Conservation (phyloP, 2,113 vertebrate genomes). For the Cichladusa arquata region DNA sequence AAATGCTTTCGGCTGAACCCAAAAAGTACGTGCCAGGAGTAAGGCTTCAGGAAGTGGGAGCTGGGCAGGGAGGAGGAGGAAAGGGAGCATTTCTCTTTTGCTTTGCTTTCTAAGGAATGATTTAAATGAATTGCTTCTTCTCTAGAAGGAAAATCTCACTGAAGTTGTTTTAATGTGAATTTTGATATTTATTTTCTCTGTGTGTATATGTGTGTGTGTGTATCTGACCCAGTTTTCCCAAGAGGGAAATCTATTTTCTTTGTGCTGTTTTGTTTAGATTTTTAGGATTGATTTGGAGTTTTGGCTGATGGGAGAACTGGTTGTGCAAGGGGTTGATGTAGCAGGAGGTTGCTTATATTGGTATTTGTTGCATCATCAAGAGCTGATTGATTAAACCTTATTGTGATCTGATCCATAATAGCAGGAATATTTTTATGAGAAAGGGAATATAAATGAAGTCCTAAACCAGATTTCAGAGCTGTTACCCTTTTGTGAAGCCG, state of each 20-base stretch:
- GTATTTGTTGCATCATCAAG: background rate
- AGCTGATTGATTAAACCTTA: background rate
- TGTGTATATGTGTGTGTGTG: background rate
- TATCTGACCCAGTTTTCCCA: background rate
- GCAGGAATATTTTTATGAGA: background rate
- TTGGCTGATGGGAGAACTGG: background rate
- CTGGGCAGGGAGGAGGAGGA: background rate
- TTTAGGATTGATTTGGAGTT: background rate
- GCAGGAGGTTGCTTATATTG: background rate
- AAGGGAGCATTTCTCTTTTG: background rate
- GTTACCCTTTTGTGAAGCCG: background rate
- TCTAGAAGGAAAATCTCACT: background rate
- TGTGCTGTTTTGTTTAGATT: background rate
- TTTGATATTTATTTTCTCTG: background rate
- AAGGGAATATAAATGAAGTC: background rate
- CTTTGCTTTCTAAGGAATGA: background rate
- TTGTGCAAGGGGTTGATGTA: background rate
- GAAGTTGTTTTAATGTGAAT: background rate
- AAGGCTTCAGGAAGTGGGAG: background rate
- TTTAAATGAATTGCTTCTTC: background rate
- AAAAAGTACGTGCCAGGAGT: slow-evolving; percentile 19
- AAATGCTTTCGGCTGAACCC: slow-evolving; percentile 4
- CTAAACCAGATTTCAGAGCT: background rate
- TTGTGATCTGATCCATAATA: background rate
- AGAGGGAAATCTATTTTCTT: background rate